Evolutionary conservation across 2,888 invertebrate species (phyloP), one percentile per base, ranked within the genome.

Genomic region (Bembecia ichneumoniformis): DNA sequence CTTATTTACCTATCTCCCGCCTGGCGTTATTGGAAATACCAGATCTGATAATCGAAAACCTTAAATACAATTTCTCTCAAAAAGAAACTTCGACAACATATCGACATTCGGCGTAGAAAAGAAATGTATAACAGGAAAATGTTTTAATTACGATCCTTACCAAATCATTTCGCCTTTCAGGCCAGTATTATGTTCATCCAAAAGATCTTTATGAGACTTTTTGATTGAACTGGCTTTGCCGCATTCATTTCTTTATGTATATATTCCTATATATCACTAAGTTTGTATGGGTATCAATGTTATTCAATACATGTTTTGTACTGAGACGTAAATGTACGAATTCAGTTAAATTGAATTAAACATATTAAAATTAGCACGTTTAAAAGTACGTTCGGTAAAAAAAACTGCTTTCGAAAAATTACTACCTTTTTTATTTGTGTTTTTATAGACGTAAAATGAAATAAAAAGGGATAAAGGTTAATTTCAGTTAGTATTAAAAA

Each of bases 1-100:
- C 28, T 40, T 46, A 11, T 16, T 28, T 28, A 28, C 28, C 63
- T 71, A 71, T 68, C 74, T 71, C 71, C 63, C 59, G 66, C 63
- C 66, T 55, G 58, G 53, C 52, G 56, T 62, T 63, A 70, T 64
- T 62, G 60, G 59, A 62, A 64, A 64, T 56, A 56, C 57, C 55
- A 58, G 57, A 59, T 63, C 60, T 60, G 62, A 68, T 74, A 70
- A 75, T 66, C 17, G 44, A 16, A 44, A 40, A 40, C 14, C 40
- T 40, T 9, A 40, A 40, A 40, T 13, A 40, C 40, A 40, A 28
- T 40, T 40, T 36, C 36, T 36, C 7, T 40, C 40, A 14, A 40
- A n/a, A 14, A 5, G 13, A 13, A 40, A 40, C 40, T n/a, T 40
- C n/a, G 40, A 13, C 14, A 40, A 14, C 13, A 40, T 40, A 40